phyloP scores from a whole-genome alignment of 1,140 invertebrate genomes.

The Dufourea novaeangliae region DNA sequence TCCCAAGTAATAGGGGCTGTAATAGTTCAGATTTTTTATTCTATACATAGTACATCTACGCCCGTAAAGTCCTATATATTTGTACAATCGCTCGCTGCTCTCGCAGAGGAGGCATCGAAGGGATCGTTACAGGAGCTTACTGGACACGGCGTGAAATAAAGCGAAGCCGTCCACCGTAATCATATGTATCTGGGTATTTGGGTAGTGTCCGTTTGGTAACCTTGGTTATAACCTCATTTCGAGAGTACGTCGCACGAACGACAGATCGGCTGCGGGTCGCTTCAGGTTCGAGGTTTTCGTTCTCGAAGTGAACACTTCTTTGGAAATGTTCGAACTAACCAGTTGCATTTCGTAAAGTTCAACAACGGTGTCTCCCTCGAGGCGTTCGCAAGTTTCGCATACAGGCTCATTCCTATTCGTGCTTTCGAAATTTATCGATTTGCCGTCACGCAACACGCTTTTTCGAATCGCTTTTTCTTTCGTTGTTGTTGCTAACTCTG shows the following conservation, averaged over 20 bases:
- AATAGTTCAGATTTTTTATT: too few species aligned
- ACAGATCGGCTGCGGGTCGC: conserved; percentile 33
- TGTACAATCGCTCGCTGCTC: too few species aligned
- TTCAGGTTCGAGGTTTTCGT: not conserved
- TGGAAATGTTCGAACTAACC: not conserved
- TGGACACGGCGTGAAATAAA: conserved; percentile 23
- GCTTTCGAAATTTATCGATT: conserved; percentile 34
- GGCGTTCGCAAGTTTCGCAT: not conserved
- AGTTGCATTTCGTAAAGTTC: not conserved
- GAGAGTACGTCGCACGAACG: conserved; percentile 50
- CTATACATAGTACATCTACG: not conserved
- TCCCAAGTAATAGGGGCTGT: too few species aligned
- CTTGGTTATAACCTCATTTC: conserved; percentile 75
- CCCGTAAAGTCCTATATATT: too few species aligned
- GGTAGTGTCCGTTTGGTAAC: conserved; percentile 73
- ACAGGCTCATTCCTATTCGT: not conserved
- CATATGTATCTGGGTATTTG: conserved; percentile 78
- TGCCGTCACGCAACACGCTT: conserved; percentile 9
- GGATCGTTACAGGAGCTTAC: conserved; percentile 9
- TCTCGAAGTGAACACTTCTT: not conserved
- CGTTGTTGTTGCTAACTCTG: conserved; percentile 21
- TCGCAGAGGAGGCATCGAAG: not conserved
- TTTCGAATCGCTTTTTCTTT: conserved; percentile 26
- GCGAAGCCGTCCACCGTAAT: conserved; percentile 66
- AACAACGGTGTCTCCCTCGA: not conserved